These are phyloP conservation scores for Pollenia griseotomentosa DNA, from an alignment of 2,888 invertebrate species.

Conservation along the genomic window DNA sequence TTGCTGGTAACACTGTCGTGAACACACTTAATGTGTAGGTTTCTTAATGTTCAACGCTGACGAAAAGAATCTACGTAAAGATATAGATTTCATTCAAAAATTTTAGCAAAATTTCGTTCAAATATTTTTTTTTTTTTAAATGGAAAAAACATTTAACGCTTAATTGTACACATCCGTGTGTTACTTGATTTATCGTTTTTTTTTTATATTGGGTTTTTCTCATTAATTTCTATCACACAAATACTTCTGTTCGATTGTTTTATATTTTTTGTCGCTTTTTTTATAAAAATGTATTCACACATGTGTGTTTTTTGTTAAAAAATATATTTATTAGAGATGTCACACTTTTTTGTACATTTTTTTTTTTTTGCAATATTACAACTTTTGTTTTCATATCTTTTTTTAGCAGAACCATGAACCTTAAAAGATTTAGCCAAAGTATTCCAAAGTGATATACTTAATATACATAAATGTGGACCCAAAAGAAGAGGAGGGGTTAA, in stretches of 20 bases:
- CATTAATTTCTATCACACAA: neutral
- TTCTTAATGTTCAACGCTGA: neutral
- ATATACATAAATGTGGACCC: no score
- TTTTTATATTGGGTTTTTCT: slow-evolving; percentile 24
- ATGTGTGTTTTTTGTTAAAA: neutral
- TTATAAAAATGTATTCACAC: neutral
- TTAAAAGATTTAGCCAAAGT: no score
- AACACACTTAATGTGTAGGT: neutral
- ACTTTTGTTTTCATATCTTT: no score
- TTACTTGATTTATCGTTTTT: slow-evolving; percentile 38
- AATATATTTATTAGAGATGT: no score
- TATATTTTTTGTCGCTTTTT: slow-evolving; percentile 8
- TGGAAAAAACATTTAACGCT: slow-evolving; percentile 42
- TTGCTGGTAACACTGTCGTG: no score
- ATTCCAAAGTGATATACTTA: no score
- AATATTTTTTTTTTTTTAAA: slow-evolving; percentile 1
- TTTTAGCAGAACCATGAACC: no score
- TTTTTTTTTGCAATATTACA: no score
- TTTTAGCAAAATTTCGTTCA: no score
- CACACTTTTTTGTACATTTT: no score
- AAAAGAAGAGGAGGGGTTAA: no score
- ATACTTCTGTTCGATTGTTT: slow-evolving; percentile 40
- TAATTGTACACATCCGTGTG: slow-evolving; percentile 70
- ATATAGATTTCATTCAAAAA: slow-evolving; percentile 42
- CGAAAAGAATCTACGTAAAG: neutral